phyloP scores from a whole-genome alignment of 2,113 vertebrate species.

The Amphiprion ocellaris region DNA sequence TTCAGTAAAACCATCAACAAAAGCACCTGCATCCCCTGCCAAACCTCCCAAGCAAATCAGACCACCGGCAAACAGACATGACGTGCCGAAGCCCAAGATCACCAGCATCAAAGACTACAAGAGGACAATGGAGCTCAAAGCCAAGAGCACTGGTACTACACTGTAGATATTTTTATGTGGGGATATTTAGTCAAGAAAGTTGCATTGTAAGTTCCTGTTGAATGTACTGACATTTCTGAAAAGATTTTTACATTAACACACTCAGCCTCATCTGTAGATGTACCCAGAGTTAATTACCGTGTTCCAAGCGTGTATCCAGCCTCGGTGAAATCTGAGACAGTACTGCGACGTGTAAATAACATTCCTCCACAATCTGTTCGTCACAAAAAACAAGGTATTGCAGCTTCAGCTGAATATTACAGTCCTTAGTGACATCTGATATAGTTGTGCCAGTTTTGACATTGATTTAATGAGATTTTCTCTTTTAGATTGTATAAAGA shows the following conservation, averaged over 20 bases:
- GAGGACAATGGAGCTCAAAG: conserved; percentile 42
- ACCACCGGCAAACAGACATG: background rate
- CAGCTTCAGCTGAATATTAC: background rate
- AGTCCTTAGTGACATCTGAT: background rate
- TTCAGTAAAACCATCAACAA: conserved; percentile 43
- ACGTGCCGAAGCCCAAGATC: background rate
- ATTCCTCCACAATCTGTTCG: background rate
- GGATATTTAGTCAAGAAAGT: background rate
- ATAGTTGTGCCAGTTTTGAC: background rate
- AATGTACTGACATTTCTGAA: background rate
- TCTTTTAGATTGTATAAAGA: conserved; percentile 41
- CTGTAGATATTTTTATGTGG: background rate
- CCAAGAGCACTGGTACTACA: conserved; percentile 41
- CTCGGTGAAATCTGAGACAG: background rate
- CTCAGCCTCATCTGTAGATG: conserved; percentile 11
- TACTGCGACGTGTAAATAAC: conserved; percentile 26
- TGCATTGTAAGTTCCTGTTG: background rate
- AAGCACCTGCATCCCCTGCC: background rate
- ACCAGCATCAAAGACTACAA: conserved; percentile 56
- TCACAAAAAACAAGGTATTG: conserved; percentile 61
- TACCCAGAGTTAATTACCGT: conserved; percentile 7
- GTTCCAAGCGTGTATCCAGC: fast-evolving
- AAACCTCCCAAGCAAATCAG: conserved; percentile 17
- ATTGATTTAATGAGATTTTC: background rate
- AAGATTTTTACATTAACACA: background rate